phyloP scores from a whole-genome alignment of 92 coral and sea anemone species.

The Bergia sp. region DNA sequence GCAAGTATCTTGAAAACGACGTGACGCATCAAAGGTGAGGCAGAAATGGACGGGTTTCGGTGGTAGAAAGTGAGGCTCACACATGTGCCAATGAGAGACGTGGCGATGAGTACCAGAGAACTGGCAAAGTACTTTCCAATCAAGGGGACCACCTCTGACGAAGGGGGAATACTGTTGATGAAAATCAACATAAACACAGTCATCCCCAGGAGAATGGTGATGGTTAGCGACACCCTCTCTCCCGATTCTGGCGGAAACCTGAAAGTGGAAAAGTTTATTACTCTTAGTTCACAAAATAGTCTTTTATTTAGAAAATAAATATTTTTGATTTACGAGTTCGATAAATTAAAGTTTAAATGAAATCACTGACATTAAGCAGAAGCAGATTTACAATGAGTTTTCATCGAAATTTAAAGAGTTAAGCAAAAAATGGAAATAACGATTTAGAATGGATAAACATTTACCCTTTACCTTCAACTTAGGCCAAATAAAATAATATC shows the following conservation, averaged over 20 bases:
- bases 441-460: too few species aligned
- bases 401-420: too few species aligned
- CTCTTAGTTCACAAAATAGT: not conserved
- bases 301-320: too few species aligned
- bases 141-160: constrained; percentile 79
- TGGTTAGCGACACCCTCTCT: constrained; percentile 75
- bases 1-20: constrained; percentile 72
- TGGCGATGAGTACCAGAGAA: constrained; percentile 68
- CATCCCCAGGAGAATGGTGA: constrained; percentile 79
- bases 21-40: constrained; percentile 67
- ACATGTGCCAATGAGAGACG: constrained; percentile 73
- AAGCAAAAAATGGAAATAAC: too few species aligned
- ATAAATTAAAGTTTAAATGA: too few species aligned
- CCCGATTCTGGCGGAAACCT: constrained; percentile 80
- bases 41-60: constrained; percentile 63
- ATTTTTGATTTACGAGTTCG: too few species aligned
- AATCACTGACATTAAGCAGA: too few species aligned
- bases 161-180: constrained; percentile 77
- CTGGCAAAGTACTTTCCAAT: constrained; percentile 77
- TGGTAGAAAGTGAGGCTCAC: constrained; percentile 69
- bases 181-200: constrained; percentile 82
- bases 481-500: too few species aligned
- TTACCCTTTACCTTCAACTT: too few species aligned
- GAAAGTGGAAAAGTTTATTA: constrained; percentile 1
- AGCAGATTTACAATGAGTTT: too few species aligned